phyloP scores from a whole-genome alignment of 1,140 invertebrate genomes.

The Drosophila sp. region DNA sequence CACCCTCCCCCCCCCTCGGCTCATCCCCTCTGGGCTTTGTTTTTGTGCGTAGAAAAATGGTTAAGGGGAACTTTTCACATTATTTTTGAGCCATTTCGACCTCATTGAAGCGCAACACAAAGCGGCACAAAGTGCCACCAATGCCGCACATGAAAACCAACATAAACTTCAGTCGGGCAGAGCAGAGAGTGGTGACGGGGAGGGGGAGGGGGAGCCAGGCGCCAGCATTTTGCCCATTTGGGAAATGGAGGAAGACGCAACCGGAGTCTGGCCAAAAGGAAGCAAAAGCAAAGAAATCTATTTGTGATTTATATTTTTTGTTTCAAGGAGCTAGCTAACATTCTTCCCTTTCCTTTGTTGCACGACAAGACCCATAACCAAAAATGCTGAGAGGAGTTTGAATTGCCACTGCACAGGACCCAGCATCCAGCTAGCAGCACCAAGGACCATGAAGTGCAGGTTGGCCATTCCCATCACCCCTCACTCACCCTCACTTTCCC shows the following conservation, averaged over 20 bases:
- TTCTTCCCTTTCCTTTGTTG: conserved; percentile 34
- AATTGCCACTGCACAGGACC: conserved; percentile 31
- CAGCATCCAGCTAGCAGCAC: conserved; percentile 15
- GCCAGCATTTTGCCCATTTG: conserved; percentile 48
- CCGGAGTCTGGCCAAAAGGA: conserved; percentile 36
- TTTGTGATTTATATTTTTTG: conserved; percentile 74
- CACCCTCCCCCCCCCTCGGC: conserved; percentile 7
- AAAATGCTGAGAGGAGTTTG: conserved; percentile 41
- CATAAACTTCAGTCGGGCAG: conserved; percentile 51
- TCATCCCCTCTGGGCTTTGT: conserved; percentile 33
- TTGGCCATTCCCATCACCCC: conserved; percentile 9
- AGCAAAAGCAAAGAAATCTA: conserved; percentile 64
- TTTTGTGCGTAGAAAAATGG: conserved; percentile 70
- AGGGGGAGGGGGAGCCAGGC: conserved; percentile 34
- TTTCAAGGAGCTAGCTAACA: conserved; percentile 18
- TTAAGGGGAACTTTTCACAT: conserved; percentile 79
- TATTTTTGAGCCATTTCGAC: conserved; percentile 82
- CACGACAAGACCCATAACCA: conserved; percentile 51
- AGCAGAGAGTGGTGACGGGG: neutral
- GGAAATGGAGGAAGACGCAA: conserved; percentile 51
- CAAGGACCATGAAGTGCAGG: conserved; percentile 63
- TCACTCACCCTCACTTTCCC: neutral
- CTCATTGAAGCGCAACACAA: conserved; percentile 81
- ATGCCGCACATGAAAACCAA: conserved; percentile 56
- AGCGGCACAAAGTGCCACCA: conserved; percentile 76